A percentile compares a stretch with the other conserved stretches of the same genome.
phyloP scores from a whole-genome alignment of 2,888 invertebrate genomes.

The Ectemnius cavifrons region DNA sequence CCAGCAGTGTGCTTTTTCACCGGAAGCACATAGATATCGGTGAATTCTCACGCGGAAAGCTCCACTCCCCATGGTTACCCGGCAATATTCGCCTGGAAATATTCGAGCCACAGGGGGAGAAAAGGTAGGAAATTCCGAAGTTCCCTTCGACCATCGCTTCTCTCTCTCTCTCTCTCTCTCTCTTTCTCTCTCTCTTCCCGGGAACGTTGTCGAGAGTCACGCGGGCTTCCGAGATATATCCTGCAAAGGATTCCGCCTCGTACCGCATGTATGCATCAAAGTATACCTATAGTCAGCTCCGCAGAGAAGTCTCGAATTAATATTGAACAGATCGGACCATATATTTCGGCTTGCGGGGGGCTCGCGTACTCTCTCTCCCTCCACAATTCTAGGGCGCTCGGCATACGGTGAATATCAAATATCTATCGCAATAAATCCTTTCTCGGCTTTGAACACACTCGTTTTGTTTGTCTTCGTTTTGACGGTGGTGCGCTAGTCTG shows the following conservation, averaged over 20 bases:
- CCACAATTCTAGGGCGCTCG: background rate
- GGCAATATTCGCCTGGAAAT: constrained; percentile 39
- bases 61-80: constrained; percentile 46
- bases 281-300: background rate
- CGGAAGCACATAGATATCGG: constrained; percentile 47
- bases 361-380: background rate
- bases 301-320: constrained; percentile 14
- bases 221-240: constrained; percentile 37
- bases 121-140: constrained; percentile 49
- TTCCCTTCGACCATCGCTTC: constrained; percentile 21
- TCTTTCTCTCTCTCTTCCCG: background rate
- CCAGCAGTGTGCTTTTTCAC: constrained; percentile 23
- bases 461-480: constrained; percentile 2
- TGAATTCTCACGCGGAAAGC: constrained; percentile 54
- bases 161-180: constrained; percentile 22
- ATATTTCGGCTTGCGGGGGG: constrained; percentile 1
- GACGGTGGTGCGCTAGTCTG: background rate
- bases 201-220: constrained; percentile 43
- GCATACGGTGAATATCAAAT: constrained; percentile 9
- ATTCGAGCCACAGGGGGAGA: constrained; percentile 37
- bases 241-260: constrained; percentile 35
- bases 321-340: background rate
- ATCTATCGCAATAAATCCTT: constrained; percentile 3
- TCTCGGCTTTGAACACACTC: background rate
- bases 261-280: constrained; percentile 20